A percentile compares a stretch with the other conserved stretches of the same genome.
These are phyloP conservation scores for Hypsopygia costalis DNA, from an alignment of 2,888 invertebrate species.

Conservation along the genomic window DNA sequence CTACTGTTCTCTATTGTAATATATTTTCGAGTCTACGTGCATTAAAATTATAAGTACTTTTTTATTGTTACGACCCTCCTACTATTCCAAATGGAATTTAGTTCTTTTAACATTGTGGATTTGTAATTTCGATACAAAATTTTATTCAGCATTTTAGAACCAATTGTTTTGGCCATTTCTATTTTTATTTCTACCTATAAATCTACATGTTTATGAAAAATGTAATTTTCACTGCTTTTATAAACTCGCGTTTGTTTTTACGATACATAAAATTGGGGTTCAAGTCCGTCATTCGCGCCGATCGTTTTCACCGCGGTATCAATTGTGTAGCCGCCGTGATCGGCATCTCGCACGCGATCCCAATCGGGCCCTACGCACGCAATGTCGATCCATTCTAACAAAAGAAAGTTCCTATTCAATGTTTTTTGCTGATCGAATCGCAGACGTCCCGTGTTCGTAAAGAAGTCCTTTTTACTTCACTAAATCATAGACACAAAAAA, in stretches of 20 bases:
- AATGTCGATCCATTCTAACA: constrained; percentile 42
- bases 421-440: constrained; percentile 7
- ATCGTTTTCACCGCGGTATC: constrained; percentile 40
- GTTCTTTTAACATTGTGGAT: too few species aligned
- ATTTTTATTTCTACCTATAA: too few species aligned
- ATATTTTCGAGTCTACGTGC: too few species aligned
- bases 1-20: neutral
- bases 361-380: constrained; percentile 71
- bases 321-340: constrained; percentile 59
- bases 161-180: too few species aligned
- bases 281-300: neutral
- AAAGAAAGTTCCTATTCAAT: constrained; percentile 2
- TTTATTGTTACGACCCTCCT: too few species aligned
- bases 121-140: too few species aligned
- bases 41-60: too few species aligned
- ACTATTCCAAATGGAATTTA: too few species aligned
- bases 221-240: neutral
- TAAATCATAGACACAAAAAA: constrained; percentile 2
- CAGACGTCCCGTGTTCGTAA: neutral
- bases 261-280: neutral
- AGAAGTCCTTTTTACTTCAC: constrained; percentile 2
- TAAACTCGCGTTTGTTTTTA: neutral
- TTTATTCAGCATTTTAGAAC: too few species aligned
- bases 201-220: too few species aligned
- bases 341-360: constrained; percentile 72